Evolutionary conservation across 1,140 invertebrate species (phyloP).

Genomic region (Lethrus apterus): DNA sequence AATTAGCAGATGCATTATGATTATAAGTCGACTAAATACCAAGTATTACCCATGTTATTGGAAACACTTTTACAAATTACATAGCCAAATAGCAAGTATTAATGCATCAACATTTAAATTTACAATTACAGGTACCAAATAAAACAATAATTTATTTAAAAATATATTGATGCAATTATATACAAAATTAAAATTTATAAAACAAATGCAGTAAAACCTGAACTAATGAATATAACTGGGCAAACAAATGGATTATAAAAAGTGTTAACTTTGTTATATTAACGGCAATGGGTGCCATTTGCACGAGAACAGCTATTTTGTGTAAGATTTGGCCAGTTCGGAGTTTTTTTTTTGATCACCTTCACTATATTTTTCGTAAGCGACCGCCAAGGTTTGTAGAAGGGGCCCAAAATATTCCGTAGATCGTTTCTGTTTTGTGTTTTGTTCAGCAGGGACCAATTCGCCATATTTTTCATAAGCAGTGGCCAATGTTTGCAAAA

Average conservation of each 20-base stretch:
- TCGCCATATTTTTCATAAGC: conserved; percentile 28
- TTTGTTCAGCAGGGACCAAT: background rate
- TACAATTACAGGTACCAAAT: no score
- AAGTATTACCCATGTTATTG: no score
- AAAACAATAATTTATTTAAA: no score
- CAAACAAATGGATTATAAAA: conserved; percentile 19
- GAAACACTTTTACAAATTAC: no score
- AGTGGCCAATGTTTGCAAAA: conserved; percentile 21
- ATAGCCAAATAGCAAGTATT: no score
- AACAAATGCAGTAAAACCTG: conserved; percentile 6
- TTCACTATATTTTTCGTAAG: conserved; percentile 27
- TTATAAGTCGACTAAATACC: no score
- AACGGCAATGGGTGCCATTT: conserved; percentile 24
- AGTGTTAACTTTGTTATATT: conserved; percentile 23
- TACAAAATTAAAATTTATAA: conserved; percentile 11
- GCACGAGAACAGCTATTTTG: conserved; percentile 28
- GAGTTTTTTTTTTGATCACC: conserved; percentile 33
- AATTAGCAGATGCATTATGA: no score
- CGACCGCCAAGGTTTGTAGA: conserved; percentile 21
- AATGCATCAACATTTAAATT: no score
- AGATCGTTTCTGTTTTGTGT: conserved; percentile 18
- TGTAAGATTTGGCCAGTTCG: conserved; percentile 26
- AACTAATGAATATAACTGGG: conserved; percentile 21
- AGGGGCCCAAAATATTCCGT: conserved; percentile 29
- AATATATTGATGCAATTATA: no score